phyloP scores from a whole-genome alignment of 2,113 vertebrate species.

The Dasyurus viverrinus region DNA sequence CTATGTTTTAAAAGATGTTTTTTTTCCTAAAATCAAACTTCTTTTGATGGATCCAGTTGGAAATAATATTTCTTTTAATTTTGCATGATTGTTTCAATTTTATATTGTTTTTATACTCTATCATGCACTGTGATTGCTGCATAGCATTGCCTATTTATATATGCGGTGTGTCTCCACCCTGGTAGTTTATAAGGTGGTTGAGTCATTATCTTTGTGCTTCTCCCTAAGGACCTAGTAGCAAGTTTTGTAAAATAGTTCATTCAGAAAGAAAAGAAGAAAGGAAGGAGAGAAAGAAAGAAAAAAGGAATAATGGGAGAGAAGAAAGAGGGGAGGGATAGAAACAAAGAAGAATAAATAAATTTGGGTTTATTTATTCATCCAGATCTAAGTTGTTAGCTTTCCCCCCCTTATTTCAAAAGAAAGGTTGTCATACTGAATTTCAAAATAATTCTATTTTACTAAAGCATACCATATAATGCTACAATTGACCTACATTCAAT shows the following conservation, averaged over 20 bases:
- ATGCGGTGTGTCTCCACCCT: not conserved
- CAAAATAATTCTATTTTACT: conserved; percentile 11
- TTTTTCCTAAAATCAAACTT: not conserved
- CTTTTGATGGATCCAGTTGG: not conserved
- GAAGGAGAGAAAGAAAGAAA: not conserved
- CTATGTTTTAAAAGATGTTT: not conserved
- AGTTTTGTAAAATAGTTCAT: not conserved
- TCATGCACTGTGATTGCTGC: not conserved
- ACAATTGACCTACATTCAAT: not conserved
- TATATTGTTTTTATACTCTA: not conserved
- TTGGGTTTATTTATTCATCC: not conserved
- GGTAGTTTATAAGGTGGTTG: not conserved
- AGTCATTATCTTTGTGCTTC: not conserved
- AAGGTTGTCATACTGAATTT: not conserved
- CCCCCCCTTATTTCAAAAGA: not conserved
- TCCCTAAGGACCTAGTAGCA: not conserved
- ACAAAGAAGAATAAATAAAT: not conserved
- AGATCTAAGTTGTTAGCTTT: not conserved
- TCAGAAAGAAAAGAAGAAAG: not conserved
- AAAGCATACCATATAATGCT: conserved; percentile 16
- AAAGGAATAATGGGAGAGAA: not conserved
- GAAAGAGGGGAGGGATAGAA: not conserved
- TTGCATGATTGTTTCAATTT: not conserved
- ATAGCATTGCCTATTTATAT: not conserved
- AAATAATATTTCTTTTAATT: not conserved